A percentile compares a stretch with the other conserved stretches of the same genome.
These are phyloP conservation scores for Balaeniceps rex DNA, from an alignment of 2,113 vertebrate species.

Conservation along the genomic window DNA sequence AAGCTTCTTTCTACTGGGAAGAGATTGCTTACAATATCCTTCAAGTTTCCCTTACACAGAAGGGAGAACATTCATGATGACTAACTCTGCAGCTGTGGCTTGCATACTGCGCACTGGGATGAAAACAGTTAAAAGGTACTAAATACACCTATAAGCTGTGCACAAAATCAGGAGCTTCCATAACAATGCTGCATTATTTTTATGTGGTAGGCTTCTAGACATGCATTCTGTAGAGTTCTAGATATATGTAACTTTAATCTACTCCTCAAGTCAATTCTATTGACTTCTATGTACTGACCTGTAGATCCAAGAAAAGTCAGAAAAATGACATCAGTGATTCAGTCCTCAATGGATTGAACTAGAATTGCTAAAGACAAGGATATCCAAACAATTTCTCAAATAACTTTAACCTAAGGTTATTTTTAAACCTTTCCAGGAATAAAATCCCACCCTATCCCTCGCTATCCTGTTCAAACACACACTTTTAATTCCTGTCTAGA, in stretches of 20 bases:
- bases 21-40: not conserved
- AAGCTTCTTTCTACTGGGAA: not conserved
- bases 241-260: not conserved
- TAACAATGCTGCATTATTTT: not conserved
- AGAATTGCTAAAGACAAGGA: not conserved
- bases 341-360: not conserved
- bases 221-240: not conserved
- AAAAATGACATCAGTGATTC: not conserved
- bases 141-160: not conserved
- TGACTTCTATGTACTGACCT: not conserved
- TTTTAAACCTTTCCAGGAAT: not conserved
- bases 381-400: not conserved
- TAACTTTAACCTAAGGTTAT: not conserved
- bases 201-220: not conserved
- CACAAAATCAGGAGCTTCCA: not conserved
- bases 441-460: not conserved
- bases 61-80: not conserved
- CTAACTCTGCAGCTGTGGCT: not conserved
- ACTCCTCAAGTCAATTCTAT: not conserved
- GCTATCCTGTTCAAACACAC: not conserved
- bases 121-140: not conserved
- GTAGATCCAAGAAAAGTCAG: not conserved
- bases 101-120: not conserved
- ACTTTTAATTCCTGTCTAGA: not conserved
- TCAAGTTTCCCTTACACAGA: not conserved